phyloP scores from a whole-genome alignment of 2,888 invertebrate genomes.

The Torymus auratus region DNA sequence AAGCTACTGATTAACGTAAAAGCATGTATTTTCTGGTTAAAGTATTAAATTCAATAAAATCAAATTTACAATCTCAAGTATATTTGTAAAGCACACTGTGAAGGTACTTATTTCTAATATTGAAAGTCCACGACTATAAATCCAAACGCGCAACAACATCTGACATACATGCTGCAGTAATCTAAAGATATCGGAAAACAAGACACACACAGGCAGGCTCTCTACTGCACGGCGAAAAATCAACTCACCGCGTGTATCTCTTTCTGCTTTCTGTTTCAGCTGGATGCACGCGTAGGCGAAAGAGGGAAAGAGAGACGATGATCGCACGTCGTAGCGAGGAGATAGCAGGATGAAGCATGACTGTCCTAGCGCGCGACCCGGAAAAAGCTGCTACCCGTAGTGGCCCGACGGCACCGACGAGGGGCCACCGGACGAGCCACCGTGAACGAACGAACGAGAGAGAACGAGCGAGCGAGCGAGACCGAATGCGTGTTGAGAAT shows the following conservation, averaged over 20 bases:
- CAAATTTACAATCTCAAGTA: too few species aligned
- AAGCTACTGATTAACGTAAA: too few species aligned
- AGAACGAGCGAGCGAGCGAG: slow-evolving; percentile 5
- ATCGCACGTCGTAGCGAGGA: slow-evolving; percentile 54
- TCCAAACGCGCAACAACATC: too few species aligned
- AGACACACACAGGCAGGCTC: neutral
- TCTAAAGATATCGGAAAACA: neutral
- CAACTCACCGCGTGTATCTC: neutral
- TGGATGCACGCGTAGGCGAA: slow-evolving; percentile 63
- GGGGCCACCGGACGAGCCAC: slow-evolving; percentile 60
- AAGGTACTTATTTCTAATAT: neutral
- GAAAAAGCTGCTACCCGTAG: slow-evolving; percentile 39
- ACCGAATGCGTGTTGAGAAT: slow-evolving; percentile 10
- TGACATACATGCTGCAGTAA: neutral
- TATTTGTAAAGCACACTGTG: neutral
- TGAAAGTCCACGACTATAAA: too few species aligned
- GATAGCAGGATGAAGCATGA: slow-evolving; percentile 56
- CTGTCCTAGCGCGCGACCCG: slow-evolving; percentile 58
- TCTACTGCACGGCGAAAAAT: neutral
- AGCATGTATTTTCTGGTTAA: too few species aligned
- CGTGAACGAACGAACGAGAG: slow-evolving; percentile 39
- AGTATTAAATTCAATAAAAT: too few species aligned
- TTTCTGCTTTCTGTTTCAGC: slow-evolving; percentile 62
- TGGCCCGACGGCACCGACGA: slow-evolving; percentile 44
- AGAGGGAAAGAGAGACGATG: slow-evolving; percentile 47